Base-by-base conservation (phyloP, 2,113 vertebrate species). In the Channa maculata region DNA sequence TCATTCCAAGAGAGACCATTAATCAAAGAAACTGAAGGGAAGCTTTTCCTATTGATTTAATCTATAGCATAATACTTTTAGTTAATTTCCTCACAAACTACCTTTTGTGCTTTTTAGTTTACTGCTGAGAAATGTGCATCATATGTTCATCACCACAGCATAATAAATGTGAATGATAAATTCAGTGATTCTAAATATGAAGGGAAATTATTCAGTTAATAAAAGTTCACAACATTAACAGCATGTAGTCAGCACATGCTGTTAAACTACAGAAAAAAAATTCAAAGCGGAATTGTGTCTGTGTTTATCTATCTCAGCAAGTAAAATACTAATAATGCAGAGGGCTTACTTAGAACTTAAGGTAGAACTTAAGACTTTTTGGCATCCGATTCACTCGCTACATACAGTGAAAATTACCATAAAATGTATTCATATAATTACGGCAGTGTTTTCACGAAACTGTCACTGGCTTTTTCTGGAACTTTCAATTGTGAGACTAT, bases 11-110 rank as follows among this genome's bases (percentile, higher is more conserved):
- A 85, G 76, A 82, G 78, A 66, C 55, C 85, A 91, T 93, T 92
- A 90, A 93, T 92, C 92, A 93, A 67, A 84, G 80, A 63, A 79
- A 41, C 75, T 67, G 88, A 82, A 86, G 88, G 82, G 62, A 81
- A 82, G 80, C 86, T 86, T 82, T 84, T 86, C 75, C 67, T 78
- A 92, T 93, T 89, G 92, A 92, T 94, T 88, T 65, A 90, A 93
- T 93, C 85, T 86, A 64, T 78, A 87, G 62, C 85, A 92, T 77
- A 78, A 86, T 74, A 36, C 78, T 71, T 65, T 83, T 78, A 77
- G 86, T 83, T 89, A 76, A 86, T 89, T 90, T 88, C 63, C 78
- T 65, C 43, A 43, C 63, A 84, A 75, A 63, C 54, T 76, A 43
- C 60, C 36, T 81, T 64, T 53, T 49, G 38, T 63, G 39, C 14